Percentiles rank a stretch among this genome's conserved stretches.
phyloP scores from a whole-genome alignment of 2,797 vertebrate genomes.

The Arnoldichthys spilopterus region DNA sequence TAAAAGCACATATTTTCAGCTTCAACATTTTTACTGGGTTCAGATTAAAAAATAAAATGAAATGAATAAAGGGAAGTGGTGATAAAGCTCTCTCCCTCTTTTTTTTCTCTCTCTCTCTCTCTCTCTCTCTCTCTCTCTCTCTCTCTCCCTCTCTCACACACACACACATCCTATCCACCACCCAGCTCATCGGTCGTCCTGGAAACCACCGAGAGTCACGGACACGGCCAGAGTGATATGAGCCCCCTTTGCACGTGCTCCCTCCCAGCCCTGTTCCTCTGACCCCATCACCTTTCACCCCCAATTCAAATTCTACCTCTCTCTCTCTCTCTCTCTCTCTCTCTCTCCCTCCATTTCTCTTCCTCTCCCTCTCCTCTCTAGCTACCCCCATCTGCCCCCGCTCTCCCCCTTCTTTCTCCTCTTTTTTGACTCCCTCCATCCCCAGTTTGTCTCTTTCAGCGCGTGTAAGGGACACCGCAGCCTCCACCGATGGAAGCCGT shows the following conservation, averaged over 20 bases:
- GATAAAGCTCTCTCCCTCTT: too few species aligned
- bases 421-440: conserved; percentile 42
- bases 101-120: not conserved
- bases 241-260: conserved; percentile 29
- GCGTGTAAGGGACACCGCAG: conserved; percentile 38
- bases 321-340: conserved; percentile 67
- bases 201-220: conserved; percentile 48
- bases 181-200: conserved; percentile 46
- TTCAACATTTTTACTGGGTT: too few species aligned
- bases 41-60: too few species aligned
- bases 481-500: conserved; percentile 47
- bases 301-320: conserved; percentile 56
- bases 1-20: too few species aligned
- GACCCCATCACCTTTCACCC: conserved; percentile 61
- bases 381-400: conserved; percentile 20
- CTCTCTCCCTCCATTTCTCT: conserved; percentile 61
- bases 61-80: too few species aligned
- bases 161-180: not conserved
- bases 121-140: not conserved
- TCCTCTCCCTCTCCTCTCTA: conserved; percentile 1
- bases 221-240: conserved; percentile 21
- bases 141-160: conserved; percentile 2
- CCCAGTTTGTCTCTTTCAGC: conserved; percentile 32
- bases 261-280: conserved; percentile 30
- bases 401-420: conserved; percentile 30